Percentiles rank a stretch among this genome's conserved stretches.
These are phyloP conservation scores for Musca domestica DNA, from an alignment of 1,140 invertebrate species.

Conservation along the genomic window DNA sequence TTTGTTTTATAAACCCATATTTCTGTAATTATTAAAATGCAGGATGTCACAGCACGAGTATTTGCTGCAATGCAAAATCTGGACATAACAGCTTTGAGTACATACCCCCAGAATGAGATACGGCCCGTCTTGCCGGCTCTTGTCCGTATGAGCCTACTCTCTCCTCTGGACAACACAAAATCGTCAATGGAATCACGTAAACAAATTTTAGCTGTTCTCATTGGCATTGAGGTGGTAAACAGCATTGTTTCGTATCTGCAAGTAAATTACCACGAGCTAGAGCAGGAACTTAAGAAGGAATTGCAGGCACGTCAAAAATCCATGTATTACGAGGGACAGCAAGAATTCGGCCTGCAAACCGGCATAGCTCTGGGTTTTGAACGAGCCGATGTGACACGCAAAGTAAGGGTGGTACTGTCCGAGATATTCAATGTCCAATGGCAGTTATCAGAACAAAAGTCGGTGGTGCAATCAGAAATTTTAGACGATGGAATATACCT, in stretches of 20 bases:
- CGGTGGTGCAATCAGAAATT: constrained; percentile 76
- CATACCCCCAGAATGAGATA: constrained; percentile 70
- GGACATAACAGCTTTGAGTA: constrained; percentile 69
- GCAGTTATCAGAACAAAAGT: constrained; percentile 68
- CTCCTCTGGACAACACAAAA: constrained; percentile 79
- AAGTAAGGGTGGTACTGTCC: constrained; percentile 83
- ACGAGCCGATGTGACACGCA: constrained; percentile 82
- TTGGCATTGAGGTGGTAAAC: constrained; percentile 91
- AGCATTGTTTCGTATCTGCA: constrained; percentile 89
- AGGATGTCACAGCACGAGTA: constrained; percentile 54
- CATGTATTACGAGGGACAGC: constrained; percentile 35
- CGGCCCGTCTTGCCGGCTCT: constrained; percentile 88
- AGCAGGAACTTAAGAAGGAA: constrained; percentile 91
- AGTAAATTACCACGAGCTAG: constrained; percentile 91
- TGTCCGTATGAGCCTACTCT: constrained; percentile 88
- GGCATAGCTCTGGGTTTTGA: constrained; percentile 91
- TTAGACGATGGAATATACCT: constrained; percentile 94
- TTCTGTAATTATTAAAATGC: constrained; percentile 35
- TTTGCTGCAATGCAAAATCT: constrained; percentile 79
- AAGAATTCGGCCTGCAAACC: constrained; percentile 60
- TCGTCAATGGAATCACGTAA: constrained; percentile 81
- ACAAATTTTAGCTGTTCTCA: constrained; percentile 82
- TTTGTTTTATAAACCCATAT: too few species aligned
- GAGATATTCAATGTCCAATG: constrained; percentile 87
- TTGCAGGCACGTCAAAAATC: constrained; percentile 75